A percentile compares a stretch with the other conserved stretches of the same genome.
Conservation (phyloP, 2,888 invertebrate genomes). For the Chymomyza amoena region DNA sequence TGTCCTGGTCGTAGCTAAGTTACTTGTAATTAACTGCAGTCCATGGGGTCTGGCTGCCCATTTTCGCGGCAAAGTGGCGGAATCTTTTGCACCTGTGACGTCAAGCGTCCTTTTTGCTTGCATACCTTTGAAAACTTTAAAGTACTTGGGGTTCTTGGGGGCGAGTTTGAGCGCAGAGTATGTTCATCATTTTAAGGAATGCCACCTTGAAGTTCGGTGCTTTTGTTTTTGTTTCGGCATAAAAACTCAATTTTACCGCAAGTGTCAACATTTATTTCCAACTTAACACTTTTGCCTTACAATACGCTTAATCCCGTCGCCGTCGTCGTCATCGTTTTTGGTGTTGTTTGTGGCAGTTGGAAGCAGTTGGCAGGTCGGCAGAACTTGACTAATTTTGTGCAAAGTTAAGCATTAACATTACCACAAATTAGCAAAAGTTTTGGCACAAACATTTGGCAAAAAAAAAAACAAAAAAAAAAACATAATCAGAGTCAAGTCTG, state of each 20-base stretch:
- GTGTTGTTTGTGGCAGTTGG: neutral
- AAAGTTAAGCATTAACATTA: conserved; percentile 76
- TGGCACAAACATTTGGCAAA: conserved; percentile 40
- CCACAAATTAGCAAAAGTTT: conserved; percentile 79
- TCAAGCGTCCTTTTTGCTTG: conserved; percentile 1
- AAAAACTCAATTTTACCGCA: conserved; percentile 63
- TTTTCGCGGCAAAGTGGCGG: neutral
- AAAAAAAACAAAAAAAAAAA: neutral
- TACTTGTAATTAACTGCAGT: conserved; percentile 64
- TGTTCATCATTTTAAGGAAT: conserved; percentile 3
- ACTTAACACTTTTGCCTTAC: conserved; percentile 72
- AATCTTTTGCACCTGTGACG: conserved; percentile 48
- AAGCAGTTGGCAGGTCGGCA: neutral
- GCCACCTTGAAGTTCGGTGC: conserved; percentile 42
- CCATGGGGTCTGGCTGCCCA: conserved; percentile 15
- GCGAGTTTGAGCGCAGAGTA: conserved; percentile 6
- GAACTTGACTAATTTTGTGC: conserved; percentile 72
- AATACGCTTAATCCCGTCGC: conserved; percentile 66
- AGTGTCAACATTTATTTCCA: conserved; percentile 74
- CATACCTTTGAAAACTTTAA: conserved; percentile 17
- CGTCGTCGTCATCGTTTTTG: neutral
- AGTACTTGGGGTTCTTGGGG: neutral
- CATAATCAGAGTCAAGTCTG: conserved; percentile 4
- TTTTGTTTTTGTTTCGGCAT: conserved; percentile 68
- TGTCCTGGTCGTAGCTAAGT: conserved; percentile 56